Evolutionary conservation across 2,888 invertebrate genomes (phyloP).

Genomic region (Callimorpha dominula): DNA sequence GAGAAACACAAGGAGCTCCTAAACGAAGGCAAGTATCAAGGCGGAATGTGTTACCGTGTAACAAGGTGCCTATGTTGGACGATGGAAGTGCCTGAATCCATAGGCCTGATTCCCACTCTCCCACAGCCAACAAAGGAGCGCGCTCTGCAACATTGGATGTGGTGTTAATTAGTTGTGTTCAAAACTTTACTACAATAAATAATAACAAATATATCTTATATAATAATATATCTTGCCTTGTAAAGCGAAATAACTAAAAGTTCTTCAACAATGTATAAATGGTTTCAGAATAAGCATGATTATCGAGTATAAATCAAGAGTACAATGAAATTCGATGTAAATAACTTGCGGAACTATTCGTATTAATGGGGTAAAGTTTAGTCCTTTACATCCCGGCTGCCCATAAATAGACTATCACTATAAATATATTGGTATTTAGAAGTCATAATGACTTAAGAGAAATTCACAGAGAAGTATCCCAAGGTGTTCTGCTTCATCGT

Average conservation of each 20-base stretch:
- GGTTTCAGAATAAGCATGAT: not conserved
- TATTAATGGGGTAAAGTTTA: conserved; percentile 2
- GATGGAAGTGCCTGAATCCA: no score
- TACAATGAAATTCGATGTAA: no score
- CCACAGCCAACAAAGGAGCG: no score
- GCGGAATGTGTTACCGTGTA: no score
- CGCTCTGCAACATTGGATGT: no score
- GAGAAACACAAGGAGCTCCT: no score
- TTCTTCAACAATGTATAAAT: not conserved
- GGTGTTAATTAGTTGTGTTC: not conserved
- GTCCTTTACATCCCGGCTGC: not conserved
- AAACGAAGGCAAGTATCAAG: no score
- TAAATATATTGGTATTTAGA: not conserved
- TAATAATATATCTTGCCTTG: not conserved
- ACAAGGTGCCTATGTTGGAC: no score
- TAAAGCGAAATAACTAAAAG: not conserved
- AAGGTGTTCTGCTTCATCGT: not conserved
- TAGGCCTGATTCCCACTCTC: no score
- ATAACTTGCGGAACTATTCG: not conserved
- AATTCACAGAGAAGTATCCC: not conserved
- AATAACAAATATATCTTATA: no score
- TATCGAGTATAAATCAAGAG: not conserved
- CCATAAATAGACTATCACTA: conserved; percentile 1
- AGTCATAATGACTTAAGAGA: not conserved
- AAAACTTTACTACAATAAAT: not conserved